These are phyloP conservation scores for Orientallactaga sibirica DNA, from an alignment of 2,797 vertebrate species.

Conservation along the genomic window DNA sequence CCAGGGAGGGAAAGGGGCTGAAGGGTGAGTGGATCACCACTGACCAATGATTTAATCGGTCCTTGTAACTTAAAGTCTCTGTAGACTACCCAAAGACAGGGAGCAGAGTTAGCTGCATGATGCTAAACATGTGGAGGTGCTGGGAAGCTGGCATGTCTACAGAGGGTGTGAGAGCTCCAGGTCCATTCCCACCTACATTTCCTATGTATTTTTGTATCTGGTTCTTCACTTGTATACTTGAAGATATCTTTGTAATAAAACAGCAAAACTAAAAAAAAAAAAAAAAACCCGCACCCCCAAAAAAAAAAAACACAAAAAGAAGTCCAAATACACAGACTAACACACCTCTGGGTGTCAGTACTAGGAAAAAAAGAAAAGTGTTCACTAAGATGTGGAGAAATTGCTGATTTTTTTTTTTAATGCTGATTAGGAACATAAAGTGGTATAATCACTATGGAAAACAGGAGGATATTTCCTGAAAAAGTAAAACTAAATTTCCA, in stretches of 20 bases:
- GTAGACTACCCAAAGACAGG: not conserved
- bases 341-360: not conserved
- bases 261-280: not conserved
- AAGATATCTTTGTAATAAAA: not conserved
- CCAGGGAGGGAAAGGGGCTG: not conserved
- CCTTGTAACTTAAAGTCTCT: not conserved
- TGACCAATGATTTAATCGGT: not conserved
- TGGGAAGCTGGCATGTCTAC: not conserved
- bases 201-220: not conserved
- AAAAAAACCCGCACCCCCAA: not conserved
- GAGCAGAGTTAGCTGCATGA: not conserved
- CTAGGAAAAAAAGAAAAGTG: not conserved
- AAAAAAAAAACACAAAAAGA: not conserved
- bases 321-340: conserved; percentile 38
- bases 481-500: not conserved
- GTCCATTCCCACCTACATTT: not conserved
- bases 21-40: not conserved
- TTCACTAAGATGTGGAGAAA: not conserved
- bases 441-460: no score
- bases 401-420: not conserved
- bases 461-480: no score
- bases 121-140: not conserved
- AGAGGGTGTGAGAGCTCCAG: not conserved
- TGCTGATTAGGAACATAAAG: not conserved
- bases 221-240: not conserved